Conservation (phyloP, 2,797 vertebrate genomes). For the Gambusia yucatana region DNA sequence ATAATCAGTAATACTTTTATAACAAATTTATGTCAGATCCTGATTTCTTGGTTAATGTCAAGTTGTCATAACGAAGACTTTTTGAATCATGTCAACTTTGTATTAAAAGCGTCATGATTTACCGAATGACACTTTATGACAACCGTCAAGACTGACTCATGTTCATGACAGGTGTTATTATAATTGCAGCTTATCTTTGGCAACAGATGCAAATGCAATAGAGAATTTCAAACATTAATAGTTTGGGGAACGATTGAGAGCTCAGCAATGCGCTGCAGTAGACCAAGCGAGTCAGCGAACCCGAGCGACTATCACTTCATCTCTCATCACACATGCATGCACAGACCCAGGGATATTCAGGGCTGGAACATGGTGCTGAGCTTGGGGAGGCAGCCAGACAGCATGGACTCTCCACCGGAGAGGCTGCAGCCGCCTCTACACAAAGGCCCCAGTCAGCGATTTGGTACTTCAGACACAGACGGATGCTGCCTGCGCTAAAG, state of each 20-base stretch:
- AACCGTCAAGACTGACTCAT: too few species aligned
- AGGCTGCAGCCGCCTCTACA: slow-evolving; percentile 54
- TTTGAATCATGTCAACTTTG: too few species aligned
- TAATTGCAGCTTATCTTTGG: background rate
- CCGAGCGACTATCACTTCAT: slow-evolving; percentile 41
- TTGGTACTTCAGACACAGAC: slow-evolving; percentile 58
- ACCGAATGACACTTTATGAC: too few species aligned
- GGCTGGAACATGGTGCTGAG: slow-evolving; percentile 29
- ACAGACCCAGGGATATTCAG: slow-evolving; percentile 21
- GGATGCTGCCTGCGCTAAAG: slow-evolving; percentile 66
- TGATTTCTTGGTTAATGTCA: too few species aligned
- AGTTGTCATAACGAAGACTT: too few species aligned
- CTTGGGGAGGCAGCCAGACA: slow-evolving; percentile 44
- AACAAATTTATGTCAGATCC: too few species aligned
- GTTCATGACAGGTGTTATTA: too few species aligned
- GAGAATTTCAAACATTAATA: slow-evolving; percentile 7
- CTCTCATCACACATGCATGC: slow-evolving; percentile 28
- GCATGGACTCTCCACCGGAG: slow-evolving; percentile 47
- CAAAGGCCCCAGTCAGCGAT: slow-evolving; percentile 70
- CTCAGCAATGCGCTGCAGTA: slow-evolving; percentile 1
- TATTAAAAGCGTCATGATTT: too few species aligned
- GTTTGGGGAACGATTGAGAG: slow-evolving; percentile 4
- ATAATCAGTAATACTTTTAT: too few species aligned
- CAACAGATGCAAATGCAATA: background rate
- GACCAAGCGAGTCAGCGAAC: slow-evolving; percentile 23